These are phyloP conservation scores for Trissolcus basalis DNA, from an alignment of 1,140 invertebrate genomes.

Conservation along the genomic window DNA sequence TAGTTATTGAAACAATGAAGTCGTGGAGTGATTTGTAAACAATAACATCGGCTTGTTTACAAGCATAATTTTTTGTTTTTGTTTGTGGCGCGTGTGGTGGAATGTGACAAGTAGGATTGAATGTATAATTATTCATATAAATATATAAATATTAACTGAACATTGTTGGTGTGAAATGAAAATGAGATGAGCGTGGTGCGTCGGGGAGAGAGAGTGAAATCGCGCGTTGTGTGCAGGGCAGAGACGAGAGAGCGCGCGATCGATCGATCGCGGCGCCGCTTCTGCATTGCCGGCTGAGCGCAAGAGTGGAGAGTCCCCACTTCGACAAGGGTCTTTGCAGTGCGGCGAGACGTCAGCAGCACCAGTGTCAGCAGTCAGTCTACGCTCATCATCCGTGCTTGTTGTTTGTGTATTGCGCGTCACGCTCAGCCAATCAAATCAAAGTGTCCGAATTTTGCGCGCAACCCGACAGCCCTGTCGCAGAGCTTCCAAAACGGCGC, in stretches of 20 bases:
- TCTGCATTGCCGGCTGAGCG: slow-evolving; percentile 31
- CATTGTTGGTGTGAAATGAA: too few species aligned
- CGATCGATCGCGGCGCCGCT: slow-evolving; percentile 17
- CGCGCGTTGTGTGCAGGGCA: slow-evolving; percentile 7
- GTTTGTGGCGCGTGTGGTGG: too few species aligned
- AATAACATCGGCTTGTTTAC: too few species aligned
- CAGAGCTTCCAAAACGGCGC: too few species aligned
- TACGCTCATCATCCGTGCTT: slow-evolving; percentile 50
- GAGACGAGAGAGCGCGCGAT: slow-evolving; percentile 4
- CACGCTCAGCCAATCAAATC: slow-evolving; percentile 4
- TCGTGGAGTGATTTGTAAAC: too few species aligned
- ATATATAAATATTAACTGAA: too few species aligned
- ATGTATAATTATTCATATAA: too few species aligned
- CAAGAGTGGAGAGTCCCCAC: slow-evolving; percentile 7
- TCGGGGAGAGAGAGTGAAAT: background rate
- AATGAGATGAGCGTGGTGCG: too few species aligned
- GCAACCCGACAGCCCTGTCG: background rate
- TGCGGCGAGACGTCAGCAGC: slow-evolving; percentile 26
- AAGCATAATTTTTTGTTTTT: too few species aligned
- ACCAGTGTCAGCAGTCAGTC: slow-evolving; percentile 60
- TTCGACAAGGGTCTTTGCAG: slow-evolving; percentile 1
- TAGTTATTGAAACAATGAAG: too few species aligned
- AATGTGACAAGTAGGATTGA: too few species aligned
- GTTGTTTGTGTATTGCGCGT: slow-evolving; percentile 31
- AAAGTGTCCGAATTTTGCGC: background rate